Percentiles rank a stretch among this genome's conserved stretches.
Evolutionary conservation across 1,140 invertebrate genomes (phyloP).

Genomic region (Drosophila subpulchrella): DNA sequence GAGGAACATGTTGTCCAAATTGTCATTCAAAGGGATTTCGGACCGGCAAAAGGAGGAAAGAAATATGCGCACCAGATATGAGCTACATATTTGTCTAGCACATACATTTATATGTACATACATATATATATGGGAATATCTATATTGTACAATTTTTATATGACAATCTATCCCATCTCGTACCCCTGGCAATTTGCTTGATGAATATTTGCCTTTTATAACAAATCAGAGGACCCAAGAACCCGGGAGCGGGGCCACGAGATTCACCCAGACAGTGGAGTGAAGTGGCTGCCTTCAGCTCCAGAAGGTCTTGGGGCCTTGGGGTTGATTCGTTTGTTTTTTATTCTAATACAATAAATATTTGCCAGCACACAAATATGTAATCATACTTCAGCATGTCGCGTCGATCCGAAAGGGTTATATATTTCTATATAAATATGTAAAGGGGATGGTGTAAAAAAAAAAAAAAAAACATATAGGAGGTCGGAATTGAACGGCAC

Average conservation of each 20-base stretch:
- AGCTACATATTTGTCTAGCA: slow-evolving; percentile 51
- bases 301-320: slow-evolving; percentile 1
- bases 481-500: slow-evolving; percentile 59
- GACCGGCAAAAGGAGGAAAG: slow-evolving; percentile 15
- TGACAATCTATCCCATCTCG: slow-evolving; percentile 26
- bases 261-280: slow-evolving; percentile 21
- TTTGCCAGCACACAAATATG: slow-evolving; percentile 75
- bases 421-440: background rate
- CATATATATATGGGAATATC: slow-evolving; percentile 21
- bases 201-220: slow-evolving; percentile 79
- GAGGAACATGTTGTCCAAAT: slow-evolving; percentile 81
- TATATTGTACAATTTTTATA: slow-evolving; percentile 26
- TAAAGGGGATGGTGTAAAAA: background rate
- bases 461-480: background rate
- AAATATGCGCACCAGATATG: slow-evolving; percentile 37
- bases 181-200: slow-evolving; percentile 62
- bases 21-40: slow-evolving; percentile 78
- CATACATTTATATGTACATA: slow-evolving; percentile 12
- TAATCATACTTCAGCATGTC: slow-evolving; percentile 74
- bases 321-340: slow-evolving; percentile 20
- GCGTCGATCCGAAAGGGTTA: slow-evolving; percentile 58
- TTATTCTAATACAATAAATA: slow-evolving; percentile 80
- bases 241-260: slow-evolving; percentile 18
- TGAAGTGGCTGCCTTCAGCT: slow-evolving; percentile 10
- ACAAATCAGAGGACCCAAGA: slow-evolving; percentile 63